Evolutionary conservation across 2,888 invertebrate species (phyloP).

Genomic region (Leucania comma): DNA sequence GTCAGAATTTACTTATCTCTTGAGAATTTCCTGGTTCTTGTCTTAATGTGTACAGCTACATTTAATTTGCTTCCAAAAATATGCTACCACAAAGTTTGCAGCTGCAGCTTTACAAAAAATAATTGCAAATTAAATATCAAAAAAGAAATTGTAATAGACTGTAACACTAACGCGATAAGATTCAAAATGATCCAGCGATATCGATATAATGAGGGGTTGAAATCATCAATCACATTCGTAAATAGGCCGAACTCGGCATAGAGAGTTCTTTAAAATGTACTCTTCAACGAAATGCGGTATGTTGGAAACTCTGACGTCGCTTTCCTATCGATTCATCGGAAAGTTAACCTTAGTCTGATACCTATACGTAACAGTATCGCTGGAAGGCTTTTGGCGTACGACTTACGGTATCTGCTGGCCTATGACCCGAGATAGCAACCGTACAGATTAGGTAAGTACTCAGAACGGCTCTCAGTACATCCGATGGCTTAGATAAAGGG

Average conservation of each 20-base stretch:
- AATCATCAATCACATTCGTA: conserved; percentile 80
- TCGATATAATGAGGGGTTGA: conserved; percentile 73
- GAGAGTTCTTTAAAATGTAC: conserved; percentile 74
- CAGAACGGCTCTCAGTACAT: conserved; percentile 73
- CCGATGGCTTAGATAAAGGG: conserved; percentile 79
- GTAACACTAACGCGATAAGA: conserved; percentile 51
- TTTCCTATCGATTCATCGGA: conserved; percentile 60
- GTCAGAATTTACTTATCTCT: conserved; percentile 68
- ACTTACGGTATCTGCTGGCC: conserved; percentile 85
- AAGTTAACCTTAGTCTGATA: conserved; percentile 72
- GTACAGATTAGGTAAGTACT: conserved; percentile 81
- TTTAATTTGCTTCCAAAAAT: conserved; percentile 62
- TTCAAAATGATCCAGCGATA: conserved; percentile 63
- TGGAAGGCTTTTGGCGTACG: conserved; percentile 59
- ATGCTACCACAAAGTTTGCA: conserved; percentile 48
- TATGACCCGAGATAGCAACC: conserved; percentile 83
- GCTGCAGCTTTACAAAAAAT: conserved; percentile 49
- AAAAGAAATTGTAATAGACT: conserved; percentile 38
- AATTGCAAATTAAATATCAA: conserved; percentile 35
- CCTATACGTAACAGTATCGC: conserved; percentile 68
- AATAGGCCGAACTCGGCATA: conserved; percentile 77
- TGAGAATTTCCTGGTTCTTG: conserved; percentile 60
- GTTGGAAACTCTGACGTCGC: conserved; percentile 64
- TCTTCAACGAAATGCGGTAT: conserved; percentile 71
- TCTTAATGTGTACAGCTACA: conserved; percentile 61